Conservation (phyloP, 2,797 vertebrate genomes). For the Xiphophorus birchmanni region DNA sequence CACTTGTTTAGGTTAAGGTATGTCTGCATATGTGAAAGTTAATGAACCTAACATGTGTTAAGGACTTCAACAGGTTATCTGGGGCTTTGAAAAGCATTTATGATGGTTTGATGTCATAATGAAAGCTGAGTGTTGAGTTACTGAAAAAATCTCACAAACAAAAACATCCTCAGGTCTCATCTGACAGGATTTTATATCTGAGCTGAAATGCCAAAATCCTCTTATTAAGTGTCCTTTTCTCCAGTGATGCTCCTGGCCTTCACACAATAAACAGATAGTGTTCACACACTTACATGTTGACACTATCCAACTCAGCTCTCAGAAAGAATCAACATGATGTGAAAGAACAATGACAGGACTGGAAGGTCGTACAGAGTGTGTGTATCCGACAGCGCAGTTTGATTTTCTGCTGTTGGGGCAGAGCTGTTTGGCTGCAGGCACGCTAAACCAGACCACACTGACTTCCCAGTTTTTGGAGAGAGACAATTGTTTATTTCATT, state of each 20-base stretch:
- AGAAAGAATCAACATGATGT: conserved; percentile 24
- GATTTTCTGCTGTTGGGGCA: conserved; percentile 28
- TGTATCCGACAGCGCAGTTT: conserved; percentile 18
- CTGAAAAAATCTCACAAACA: neutral
- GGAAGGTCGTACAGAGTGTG: conserved; percentile 17
- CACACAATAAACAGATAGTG: conserved; percentile 9
- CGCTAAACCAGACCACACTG: conserved; percentile 34
- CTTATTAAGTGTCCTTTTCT: neutral
- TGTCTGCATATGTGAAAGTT: neutral
- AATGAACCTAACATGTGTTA: neutral
- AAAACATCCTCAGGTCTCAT: conserved; percentile 26
- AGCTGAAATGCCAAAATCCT: neutral
- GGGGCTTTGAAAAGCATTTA: neutral
- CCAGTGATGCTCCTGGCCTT: neutral
- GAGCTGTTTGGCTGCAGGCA: conserved; percentile 42
- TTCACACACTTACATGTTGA: neutral
- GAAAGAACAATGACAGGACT: conserved; percentile 41
- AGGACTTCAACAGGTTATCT: neutral
- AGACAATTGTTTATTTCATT: conserved; percentile 19
- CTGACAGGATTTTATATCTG: conserved; percentile 24
- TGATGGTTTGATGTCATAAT: neutral
- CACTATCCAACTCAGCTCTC: conserved; percentile 8
- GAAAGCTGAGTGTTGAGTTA: neutral
- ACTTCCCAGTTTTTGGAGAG: conserved; percentile 40
- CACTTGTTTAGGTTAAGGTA: neutral